A percentile compares a stretch with the other conserved stretches of the same genome.
Conservation (phyloP, 2,797 vertebrate genomes). For the Pogonophryne albipinna region DNA sequence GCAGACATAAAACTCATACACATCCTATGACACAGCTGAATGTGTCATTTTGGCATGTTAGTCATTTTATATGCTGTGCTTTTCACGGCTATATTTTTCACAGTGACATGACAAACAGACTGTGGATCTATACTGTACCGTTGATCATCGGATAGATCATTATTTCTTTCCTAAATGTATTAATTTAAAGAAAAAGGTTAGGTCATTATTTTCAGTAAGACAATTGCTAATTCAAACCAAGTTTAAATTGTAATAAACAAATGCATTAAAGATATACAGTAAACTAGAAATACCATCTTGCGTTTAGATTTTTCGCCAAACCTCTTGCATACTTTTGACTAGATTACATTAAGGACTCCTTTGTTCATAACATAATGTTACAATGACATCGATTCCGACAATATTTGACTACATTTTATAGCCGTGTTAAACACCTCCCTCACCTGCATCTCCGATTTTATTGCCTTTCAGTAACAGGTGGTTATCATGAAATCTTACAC, state of each 20-base stretch:
- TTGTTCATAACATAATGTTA: neutral
- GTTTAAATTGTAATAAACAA: neutral
- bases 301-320: neutral
- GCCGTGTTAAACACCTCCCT: slow-evolving; percentile 29
- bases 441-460: slow-evolving; percentile 34
- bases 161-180: neutral
- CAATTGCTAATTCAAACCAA: neutral
- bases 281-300: neutral
- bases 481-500: slow-evolving; percentile 52
- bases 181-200: neutral
- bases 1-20: slow-evolving; percentile 19
- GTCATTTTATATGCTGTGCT: slow-evolving; percentile 10
- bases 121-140: neutral
- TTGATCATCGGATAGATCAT: neutral
- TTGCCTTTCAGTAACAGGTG: slow-evolving; percentile 8
- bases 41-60: slow-evolving; percentile 7
- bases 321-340: too few species aligned
- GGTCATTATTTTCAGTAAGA: neutral
- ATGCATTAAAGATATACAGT: neutral
- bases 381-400: neutral
- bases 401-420: slow-evolving; percentile 17
- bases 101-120: neutral
- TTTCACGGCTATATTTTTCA: neutral
- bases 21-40: slow-evolving; percentile 10
- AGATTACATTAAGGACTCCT: too few species aligned